Evolutionary conservation across 2,888 invertebrate species (phyloP).

Genomic region (Lacanobia wlatinum): DNA sequence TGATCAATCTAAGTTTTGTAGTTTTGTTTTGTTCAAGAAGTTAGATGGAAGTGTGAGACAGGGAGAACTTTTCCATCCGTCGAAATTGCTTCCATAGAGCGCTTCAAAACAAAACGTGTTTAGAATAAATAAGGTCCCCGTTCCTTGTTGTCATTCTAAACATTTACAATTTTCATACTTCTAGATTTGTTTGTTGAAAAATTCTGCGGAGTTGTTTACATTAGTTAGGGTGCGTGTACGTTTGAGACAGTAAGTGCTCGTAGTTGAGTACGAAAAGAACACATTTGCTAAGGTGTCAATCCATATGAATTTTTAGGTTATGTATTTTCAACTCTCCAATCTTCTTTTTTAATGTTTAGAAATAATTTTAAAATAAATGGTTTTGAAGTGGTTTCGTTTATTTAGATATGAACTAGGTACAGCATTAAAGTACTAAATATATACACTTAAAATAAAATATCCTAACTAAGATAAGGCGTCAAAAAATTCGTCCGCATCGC

Average conservation of each 20-base stretch:
- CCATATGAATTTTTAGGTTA: not conserved
- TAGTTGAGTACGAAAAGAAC: not conserved
- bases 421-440: too few species aligned
- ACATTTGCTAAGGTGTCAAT: not conserved
- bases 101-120: constrained; percentile 48
- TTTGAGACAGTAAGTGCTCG: not conserved
- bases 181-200: constrained; percentile 37
- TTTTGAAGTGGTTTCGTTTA: too few species aligned
- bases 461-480: too few species aligned
- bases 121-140: constrained; percentile 39
- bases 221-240: constrained; percentile 22
- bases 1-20: constrained; percentile 54
- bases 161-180: constrained; percentile 44
- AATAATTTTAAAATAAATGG: too few species aligned
- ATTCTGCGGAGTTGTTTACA: constrained; percentile 32
- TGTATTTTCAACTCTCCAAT: not conserved
- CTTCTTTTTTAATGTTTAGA: too few species aligned
- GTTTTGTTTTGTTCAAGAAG: constrained; percentile 31
- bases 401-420: too few species aligned
- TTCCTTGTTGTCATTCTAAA: constrained; percentile 21
- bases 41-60: constrained; percentile 34
- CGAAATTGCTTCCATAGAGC: constrained; percentile 39
- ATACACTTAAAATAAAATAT: too few species aligned
- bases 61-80: constrained; percentile 40
- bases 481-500: too few species aligned